Conservation (phyloP, 2,113 vertebrate species). For the Micronycteris hirsuta region DNA sequence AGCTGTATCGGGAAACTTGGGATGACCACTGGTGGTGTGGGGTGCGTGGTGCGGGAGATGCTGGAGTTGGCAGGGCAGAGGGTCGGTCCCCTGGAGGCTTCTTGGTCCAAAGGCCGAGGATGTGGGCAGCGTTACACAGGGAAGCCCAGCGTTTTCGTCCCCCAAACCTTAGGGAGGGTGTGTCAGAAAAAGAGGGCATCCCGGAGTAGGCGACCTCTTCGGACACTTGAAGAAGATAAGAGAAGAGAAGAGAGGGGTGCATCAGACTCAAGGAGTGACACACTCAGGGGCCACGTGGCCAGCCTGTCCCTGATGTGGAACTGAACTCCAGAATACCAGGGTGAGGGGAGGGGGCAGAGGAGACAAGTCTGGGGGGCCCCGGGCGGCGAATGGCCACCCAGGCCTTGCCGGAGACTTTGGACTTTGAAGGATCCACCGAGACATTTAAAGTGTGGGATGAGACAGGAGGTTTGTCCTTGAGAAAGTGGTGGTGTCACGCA, state of each 20-base stretch:
- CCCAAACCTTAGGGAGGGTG: not conserved
- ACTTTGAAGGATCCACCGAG: not conserved
- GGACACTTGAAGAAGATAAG: not conserved
- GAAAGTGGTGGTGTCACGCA: not conserved
- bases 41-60: not conserved
- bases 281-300: not conserved
- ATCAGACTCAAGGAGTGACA: not conserved
- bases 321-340: not conserved
- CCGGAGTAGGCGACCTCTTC: not conserved
- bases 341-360: not conserved
- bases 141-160: not conserved
- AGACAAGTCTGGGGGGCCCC: not conserved
- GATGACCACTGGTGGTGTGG: not conserved
- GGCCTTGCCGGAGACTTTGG: not conserved
- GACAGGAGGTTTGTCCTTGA: not conserved
- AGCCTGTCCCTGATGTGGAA: not conserved
- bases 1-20: not conserved
- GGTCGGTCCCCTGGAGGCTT: not conserved
- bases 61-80: not conserved
- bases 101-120: not conserved
- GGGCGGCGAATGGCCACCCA: not conserved
- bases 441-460: not conserved
- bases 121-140: not conserved
- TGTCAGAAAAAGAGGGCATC: not conserved
- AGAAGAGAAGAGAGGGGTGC: not conserved